phyloP scores from a whole-genome alignment of 2,113 vertebrate species.

The Sceloporus tristichus region DNA sequence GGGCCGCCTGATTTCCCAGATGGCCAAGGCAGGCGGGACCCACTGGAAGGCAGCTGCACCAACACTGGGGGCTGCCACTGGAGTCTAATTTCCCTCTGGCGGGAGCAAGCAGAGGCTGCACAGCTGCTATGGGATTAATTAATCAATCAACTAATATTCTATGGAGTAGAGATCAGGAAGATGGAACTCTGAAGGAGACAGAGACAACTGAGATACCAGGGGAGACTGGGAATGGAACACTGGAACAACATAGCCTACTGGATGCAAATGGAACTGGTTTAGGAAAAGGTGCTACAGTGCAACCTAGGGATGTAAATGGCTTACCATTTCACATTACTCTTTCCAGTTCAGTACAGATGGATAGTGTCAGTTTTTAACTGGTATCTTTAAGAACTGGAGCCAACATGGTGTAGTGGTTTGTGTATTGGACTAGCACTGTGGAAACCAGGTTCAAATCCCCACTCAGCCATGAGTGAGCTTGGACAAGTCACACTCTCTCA shows the following conservation, averaged over 20 bases:
- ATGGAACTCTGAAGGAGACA: neutral
- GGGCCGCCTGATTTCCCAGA: slow-evolving; percentile 31
- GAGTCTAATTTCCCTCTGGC: neutral
- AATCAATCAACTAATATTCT: slow-evolving; percentile 6
- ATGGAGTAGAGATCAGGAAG: neutral
- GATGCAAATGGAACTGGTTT: neutral
- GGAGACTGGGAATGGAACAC: neutral
- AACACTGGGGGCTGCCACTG: neutral
- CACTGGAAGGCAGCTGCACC: neutral
- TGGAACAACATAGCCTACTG: neutral
- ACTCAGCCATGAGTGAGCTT: too few relatives aligned
- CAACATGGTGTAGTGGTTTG: too few relatives aligned
- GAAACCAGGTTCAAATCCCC: too few relatives aligned
- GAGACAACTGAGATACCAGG: neutral
- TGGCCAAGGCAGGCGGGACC: neutral
- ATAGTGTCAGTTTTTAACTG: too few relatives aligned
- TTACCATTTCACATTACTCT: neutral
- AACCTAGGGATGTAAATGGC: neutral
- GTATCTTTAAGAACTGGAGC: neutral
- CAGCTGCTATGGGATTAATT: slow-evolving; percentile 21
- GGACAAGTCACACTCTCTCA: too few relatives aligned
- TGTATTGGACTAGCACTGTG: too few relatives aligned
- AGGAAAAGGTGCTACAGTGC: neutral
- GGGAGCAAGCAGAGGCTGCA: neutral
- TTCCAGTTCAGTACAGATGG: neutral